Evolutionary conservation across 2,797 vertebrate species (phyloP).

Genomic region (Micrastur ruficollis): DNA sequence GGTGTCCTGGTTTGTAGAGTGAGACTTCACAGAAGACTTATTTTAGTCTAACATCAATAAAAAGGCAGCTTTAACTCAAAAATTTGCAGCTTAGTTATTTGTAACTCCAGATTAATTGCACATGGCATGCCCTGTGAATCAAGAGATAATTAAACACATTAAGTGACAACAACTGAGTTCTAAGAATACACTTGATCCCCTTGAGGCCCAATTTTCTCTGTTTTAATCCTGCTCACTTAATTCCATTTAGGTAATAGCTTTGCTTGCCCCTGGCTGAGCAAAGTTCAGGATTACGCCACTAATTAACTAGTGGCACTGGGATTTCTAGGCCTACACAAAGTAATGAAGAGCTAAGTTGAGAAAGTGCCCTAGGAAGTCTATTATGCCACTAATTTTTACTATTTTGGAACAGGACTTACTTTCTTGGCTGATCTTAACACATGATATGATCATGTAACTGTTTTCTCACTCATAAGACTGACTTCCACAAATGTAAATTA

Average conservation of each 20-base stretch:
- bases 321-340: background rate
- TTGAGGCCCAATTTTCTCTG: background rate
- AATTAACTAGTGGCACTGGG: slow-evolving; percentile 20
- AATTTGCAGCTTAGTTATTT: background rate
- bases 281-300: slow-evolving; percentile 2
- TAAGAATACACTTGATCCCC: background rate
- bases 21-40: background rate
- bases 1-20: background rate
- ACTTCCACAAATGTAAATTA: background rate
- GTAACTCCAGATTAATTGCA: background rate
- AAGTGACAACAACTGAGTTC: slow-evolving; percentile 26
- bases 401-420: background rate
- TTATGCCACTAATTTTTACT: background rate
- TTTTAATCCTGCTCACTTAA: slow-evolving; percentile 16
- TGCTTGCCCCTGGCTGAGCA: background rate
- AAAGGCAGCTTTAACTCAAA: background rate
- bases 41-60: background rate
- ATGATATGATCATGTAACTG: background rate
- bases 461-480: background rate
- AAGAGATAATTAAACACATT: slow-evolving; percentile 1
- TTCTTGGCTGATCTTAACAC: background rate
- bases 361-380: background rate
- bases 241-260: slow-evolving; percentile 24
- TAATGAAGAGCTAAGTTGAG: background rate
- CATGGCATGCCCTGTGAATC: background rate